Percentiles rank a stretch among this genome's conserved stretches.
phyloP scores from a whole-genome alignment of 2,113 vertebrate species.

The Callospermophilus lateralis region DNA sequence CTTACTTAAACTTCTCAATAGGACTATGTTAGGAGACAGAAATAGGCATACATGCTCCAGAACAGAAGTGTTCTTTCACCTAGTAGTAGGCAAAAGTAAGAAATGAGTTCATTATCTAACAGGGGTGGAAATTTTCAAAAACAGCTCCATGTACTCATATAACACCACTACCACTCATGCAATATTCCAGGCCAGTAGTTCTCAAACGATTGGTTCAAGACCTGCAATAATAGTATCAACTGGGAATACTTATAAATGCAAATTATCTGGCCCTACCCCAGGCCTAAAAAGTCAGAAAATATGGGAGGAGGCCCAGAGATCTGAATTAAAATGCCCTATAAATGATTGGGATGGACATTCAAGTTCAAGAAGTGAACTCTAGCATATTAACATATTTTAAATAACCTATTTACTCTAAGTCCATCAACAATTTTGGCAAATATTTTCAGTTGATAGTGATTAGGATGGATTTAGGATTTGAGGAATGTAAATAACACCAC shows the following conservation, averaged over 20 bases:
- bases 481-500: background rate
- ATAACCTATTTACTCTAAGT: background rate
- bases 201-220: background rate
- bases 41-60: background rate
- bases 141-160: background rate
- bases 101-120: slow-evolving; percentile 21
- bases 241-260: background rate
- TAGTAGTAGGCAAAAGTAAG: background rate
- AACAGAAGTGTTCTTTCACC: slow-evolving; percentile 45
- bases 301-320: fast-evolving
- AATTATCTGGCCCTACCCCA: background rate
- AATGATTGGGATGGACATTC: background rate
- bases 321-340: background rate
- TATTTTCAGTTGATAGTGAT: background rate
- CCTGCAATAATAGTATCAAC: background rate
- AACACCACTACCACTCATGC: background rate
- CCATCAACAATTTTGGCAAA: background rate
- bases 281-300: background rate
- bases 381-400: background rate
- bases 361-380: background rate
- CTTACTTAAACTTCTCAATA: slow-evolving; percentile 48
- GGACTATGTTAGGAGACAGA: background rate
- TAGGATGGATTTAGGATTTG: background rate
- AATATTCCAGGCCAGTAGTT: background rate
- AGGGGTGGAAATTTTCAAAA: slow-evolving; percentile 6